A percentile compares a stretch with the other conserved stretches of the same genome.
Conservation (phyloP, 1,140 invertebrate species). For the Macrosteles quadrilineatus region DNA sequence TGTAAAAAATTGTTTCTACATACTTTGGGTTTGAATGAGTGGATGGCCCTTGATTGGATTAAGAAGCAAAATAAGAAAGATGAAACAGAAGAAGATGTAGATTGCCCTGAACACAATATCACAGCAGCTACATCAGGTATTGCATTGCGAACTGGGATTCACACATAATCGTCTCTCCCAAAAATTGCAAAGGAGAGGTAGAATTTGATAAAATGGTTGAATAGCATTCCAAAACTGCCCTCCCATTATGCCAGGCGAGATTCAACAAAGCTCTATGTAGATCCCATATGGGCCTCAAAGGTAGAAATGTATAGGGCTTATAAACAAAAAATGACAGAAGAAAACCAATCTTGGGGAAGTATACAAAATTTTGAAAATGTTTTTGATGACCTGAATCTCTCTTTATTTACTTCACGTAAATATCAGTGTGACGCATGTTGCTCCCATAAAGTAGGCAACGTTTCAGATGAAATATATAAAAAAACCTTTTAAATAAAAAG, state of each 20-base stretch:
- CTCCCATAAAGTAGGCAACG: constrained; percentile 12
- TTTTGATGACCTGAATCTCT: constrained; percentile 33
- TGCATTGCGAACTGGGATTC: background rate
- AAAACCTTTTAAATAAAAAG: constrained; percentile 28
- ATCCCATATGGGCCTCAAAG: constrained; percentile 17
- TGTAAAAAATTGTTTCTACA: constrained; percentile 8
- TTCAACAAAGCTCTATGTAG: constrained; percentile 15
- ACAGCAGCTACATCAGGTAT: background rate
- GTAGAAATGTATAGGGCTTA: constrained; percentile 15
- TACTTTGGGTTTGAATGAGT: constrained; percentile 12
- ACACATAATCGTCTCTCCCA: background rate
- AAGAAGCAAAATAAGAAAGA: background rate
- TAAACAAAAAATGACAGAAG: constrained; percentile 6
- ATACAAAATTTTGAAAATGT: background rate
- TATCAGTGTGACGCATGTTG: constrained; percentile 12
- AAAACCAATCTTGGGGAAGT: constrained; percentile 15
- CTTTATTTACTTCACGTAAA: background rate
- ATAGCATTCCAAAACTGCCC: constrained; percentile 18
- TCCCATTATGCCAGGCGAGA: constrained; percentile 24
- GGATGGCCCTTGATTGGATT: constrained; percentile 1
- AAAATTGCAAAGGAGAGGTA: background rate
- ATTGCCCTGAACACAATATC: too few species aligned
- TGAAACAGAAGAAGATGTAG: background rate
- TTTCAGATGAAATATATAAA: constrained; percentile 32
- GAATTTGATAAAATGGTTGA: constrained; percentile 11